Base-by-base conservation (phyloP, 2,113 vertebrate genomes). In the Spilogale gracilis region DNA sequence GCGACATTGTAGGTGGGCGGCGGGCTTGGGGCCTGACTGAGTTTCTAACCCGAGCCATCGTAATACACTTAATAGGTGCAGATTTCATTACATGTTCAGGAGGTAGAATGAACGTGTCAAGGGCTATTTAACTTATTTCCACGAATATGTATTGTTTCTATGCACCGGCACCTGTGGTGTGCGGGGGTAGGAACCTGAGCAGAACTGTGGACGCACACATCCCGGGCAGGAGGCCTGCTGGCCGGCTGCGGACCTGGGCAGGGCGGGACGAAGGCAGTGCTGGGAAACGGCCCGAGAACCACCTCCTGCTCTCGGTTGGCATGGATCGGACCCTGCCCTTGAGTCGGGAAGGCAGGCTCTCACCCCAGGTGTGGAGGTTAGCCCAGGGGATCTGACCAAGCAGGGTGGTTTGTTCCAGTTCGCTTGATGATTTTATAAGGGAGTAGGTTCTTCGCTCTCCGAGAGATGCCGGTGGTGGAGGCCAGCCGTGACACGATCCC, bases 11-110 rank as follows among this genome's bases (percentile, higher is more conserved):
- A 30, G 25, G 89, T 50, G 73, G 96, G 97, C 76, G 17, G 12
- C 79, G 0, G 0, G 6, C 80, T 95, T 58, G 23, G 69, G 0
- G 4, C 91, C 71, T 76, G 88, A 96, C 60, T 0, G 6, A 69
- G 14, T 81, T 88, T 0, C 0, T 93, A 94, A 92, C 45, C 21
- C 95, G 48, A 91, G 0, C 89, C 83, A 65, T 90, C 43, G n/a
- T 5, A 89, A 96, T 76, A 32, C 83, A 0, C 4, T 93, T 97
- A 91, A 43, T 17, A 16, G 91, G 50, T 2, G 12, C 69, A 89
- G 90, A 78, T 97, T 89, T 92, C 17, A 81, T 58, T 81, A 79
- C 93, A 74, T 20, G 83, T 92, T 92, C 94, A 97, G 89, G 45
- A 93, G 93, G 86, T 32, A 0, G 0, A 95, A 94, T 81, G 81